phyloP scores from a whole-genome alignment of 2,888 invertebrate genomes.

The Idaea biselata region DNA sequence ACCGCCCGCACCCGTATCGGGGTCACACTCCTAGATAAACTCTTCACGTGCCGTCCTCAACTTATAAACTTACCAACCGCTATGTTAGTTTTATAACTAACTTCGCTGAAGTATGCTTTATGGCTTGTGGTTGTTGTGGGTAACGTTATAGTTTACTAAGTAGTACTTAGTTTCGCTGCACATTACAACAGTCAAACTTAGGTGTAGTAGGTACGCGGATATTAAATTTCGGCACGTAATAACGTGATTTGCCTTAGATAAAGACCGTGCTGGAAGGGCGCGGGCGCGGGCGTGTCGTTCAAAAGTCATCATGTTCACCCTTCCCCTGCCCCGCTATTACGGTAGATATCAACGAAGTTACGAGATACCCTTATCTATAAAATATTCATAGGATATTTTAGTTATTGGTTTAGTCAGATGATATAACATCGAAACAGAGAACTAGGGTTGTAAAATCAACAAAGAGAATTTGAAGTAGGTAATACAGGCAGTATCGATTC shows the following conservation, averaged over 20 bases:
- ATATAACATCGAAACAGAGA: background rate
- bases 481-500: slow-evolving; percentile 67
- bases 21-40: slow-evolving; percentile 67
- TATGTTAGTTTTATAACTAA: slow-evolving; percentile 46
- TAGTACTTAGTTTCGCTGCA: slow-evolving; percentile 2
- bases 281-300: background rate
- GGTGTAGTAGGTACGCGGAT: background rate
- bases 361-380: background rate
- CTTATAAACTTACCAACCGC: slow-evolving; percentile 54
- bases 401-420: background rate
- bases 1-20: slow-evolving; percentile 45
- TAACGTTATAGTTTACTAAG: slow-evolving; percentile 33
- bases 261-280: background rate
- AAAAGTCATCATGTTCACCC: background rate
- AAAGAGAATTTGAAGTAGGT: slow-evolving; percentile 64
- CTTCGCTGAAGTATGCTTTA: slow-evolving; percentile 40
- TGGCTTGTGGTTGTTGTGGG: slow-evolving; percentile 31
- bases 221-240: too few relatives aligned
- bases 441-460: slow-evolving; percentile 19
- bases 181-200: slow-evolving; percentile 7
- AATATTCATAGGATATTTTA: background rate
- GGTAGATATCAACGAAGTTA: background rate
- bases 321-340: background rate
- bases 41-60: slow-evolving; percentile 55
- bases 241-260: background rate